Percentiles rank a stretch among this genome's conserved stretches.
phyloP scores from a whole-genome alignment of 2,888 invertebrate genomes.

The Aspidiotus rigidus region DNA sequence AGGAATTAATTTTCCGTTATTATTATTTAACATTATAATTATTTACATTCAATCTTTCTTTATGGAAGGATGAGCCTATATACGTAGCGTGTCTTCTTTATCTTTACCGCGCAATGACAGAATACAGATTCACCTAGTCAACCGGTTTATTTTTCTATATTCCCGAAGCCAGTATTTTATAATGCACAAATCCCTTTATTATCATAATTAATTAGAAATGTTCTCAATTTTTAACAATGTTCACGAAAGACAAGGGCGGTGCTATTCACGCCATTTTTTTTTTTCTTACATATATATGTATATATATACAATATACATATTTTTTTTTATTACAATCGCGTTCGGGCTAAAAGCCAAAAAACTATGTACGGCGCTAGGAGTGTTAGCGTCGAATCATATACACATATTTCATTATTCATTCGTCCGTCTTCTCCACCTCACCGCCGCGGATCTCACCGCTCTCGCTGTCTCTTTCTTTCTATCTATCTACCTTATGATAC shows the following conservation, averaged over 20 bases:
- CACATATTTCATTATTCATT: constrained; percentile 1
- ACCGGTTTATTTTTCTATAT: background rate
- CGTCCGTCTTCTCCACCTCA: background rate
- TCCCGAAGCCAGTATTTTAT: background rate
- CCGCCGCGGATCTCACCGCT: too few relatives aligned
- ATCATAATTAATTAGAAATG: constrained; percentile 4
- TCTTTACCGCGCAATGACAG: background rate
- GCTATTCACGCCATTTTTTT: background rate
- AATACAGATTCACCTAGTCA: background rate
- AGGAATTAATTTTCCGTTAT: too few relatives aligned
- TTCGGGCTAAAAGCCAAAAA: constrained; percentile 3
- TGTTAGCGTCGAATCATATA: background rate
- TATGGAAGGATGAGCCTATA: too few relatives aligned
- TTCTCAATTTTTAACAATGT: background rate
- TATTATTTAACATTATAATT: too few relatives aligned
- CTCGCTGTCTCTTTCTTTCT: too few relatives aligned
- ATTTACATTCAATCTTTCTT: too few relatives aligned
- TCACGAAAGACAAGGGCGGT: background rate
- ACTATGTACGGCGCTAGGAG: background rate
- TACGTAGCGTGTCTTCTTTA: too few relatives aligned
- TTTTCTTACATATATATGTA: background rate
- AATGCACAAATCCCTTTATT: background rate
- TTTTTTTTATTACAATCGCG: background rate
- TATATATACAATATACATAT: too few relatives aligned
- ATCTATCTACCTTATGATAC: too few relatives aligned